Evolutionary conservation across 2,888 invertebrate species (phyloP).

Genomic region (Notocelia uddmanniana): DNA sequence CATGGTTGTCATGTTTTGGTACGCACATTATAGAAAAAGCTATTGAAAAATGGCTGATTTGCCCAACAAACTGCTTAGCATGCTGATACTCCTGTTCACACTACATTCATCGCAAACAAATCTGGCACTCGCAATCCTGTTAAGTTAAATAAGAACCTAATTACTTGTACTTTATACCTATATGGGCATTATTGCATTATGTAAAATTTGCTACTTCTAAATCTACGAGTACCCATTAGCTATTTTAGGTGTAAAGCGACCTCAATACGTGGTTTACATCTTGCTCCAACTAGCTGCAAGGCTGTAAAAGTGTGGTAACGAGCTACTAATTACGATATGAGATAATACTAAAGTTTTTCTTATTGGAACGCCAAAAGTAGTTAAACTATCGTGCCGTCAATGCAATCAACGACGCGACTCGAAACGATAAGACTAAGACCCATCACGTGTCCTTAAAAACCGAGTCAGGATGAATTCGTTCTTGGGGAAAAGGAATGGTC

Average conservation of each 20-base stretch:
- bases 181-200: conserved; percentile 34
- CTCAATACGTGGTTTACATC: conserved; percentile 34
- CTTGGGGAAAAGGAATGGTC: no score
- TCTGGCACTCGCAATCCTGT: conserved; percentile 21
- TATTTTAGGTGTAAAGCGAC: conserved; percentile 37
- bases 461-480: no score
- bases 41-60: background rate
- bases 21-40: background rate
- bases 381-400: background rate
- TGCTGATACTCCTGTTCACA: background rate
- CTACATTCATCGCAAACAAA: background rate
- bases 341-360: background rate
- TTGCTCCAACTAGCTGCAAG: conserved; percentile 14
- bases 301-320: conserved; percentile 2
- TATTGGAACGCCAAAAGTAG: background rate
- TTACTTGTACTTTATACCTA: conserved; percentile 24
- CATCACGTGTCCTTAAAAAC: no score
- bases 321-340: background rate
- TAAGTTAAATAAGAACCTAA: conserved; percentile 26
- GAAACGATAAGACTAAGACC: background rate
- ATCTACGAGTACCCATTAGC: conserved; percentile 33
- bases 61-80: background rate
- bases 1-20: conserved; percentile 14
- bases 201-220: conserved; percentile 28
- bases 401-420: background rate